Evolutionary conservation across 2,797 vertebrate species (phyloP), one percentile per base, ranked within the genome.

Genomic region (Thripadectes ignobilis): DNA sequence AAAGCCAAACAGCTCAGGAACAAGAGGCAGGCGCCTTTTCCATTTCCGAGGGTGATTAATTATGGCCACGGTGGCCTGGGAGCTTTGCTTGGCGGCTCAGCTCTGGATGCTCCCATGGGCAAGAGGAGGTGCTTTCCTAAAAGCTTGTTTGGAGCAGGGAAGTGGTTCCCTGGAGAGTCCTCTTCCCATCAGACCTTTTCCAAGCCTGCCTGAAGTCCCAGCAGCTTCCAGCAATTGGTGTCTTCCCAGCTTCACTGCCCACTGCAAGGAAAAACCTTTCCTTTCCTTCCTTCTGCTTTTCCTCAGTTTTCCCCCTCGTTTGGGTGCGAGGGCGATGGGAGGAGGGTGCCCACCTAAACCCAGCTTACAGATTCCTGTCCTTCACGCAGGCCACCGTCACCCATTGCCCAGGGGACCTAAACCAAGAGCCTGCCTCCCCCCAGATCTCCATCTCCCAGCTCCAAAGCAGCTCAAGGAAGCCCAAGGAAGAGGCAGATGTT

Each of bases 251-350:
- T 52, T 66, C 38, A 3, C 46, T 63, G 6, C 20, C 36, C 12
- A 4, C 30, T 66, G 52, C 48, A 51, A 41, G 24, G 22, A 32
- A 67, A 94, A 91, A 3, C 19, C 6, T 91, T 79, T 65, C 21
- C 54, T 78, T 68, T 51, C 17, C 23, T 1, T 74, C 54, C 21
- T 77, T 71, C 32, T 34, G n/a, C 11, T 21, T 65, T 51, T 69
- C 30, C 63, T 36, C 38, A 23, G 36, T 26, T 71, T 23, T 32
- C 75, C 14, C 48, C 27, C 51, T 51, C 2, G 0, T 62, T 32
- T 36, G 16, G 23, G 27, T 0, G 0, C 0, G 1, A 67, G 18
- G 14, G 15, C 38, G n/a, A 4, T 14, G 46, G 52, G 29, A 93
- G n/a, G 30, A 82, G 39, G 5, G 15, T 3, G 3, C 30, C 52